Evolutionary conservation across 2,113 vertebrate species (phyloP).

Genomic region (Opisthocomus hoazin): DNA sequence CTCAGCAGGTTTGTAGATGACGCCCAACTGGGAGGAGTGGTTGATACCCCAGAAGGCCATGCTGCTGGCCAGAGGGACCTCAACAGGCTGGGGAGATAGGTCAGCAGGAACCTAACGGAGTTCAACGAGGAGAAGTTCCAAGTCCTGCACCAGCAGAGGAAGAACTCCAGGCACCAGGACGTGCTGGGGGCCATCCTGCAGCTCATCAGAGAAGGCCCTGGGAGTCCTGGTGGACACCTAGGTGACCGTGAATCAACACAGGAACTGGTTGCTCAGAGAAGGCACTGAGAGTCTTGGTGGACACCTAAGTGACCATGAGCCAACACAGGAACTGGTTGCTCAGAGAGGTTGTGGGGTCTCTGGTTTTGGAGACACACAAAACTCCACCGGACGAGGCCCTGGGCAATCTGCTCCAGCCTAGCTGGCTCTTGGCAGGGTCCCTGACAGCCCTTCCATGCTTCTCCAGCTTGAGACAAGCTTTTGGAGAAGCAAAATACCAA

Average conservation of each 20-base stretch:
- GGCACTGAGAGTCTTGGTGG: no score
- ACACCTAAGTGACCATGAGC: neutral
- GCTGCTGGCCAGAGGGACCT: neutral
- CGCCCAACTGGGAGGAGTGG: neutral
- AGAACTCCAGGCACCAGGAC: neutral
- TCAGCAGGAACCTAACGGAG: neutral
- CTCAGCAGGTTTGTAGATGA: neutral
- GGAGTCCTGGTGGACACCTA: neutral
- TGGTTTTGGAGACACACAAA: neutral
- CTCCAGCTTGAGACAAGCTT: neutral
- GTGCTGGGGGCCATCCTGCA: neutral
- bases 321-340: neutral
- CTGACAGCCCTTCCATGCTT: neutral
- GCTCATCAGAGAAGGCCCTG: neutral
- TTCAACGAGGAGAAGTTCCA: neutral
- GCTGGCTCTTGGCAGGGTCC: neutral
- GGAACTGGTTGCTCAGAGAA: neutral
- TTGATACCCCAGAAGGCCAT: neutral
- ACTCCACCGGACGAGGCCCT: neutral
- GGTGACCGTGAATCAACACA: neutral
- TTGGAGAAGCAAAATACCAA: neutral
- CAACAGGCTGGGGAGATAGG: neutral
- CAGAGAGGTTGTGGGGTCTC: neutral
- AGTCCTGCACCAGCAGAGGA: neutral
- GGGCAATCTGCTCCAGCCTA: neutral